These are phyloP conservation scores for Lordiphosa clarofinis DNA, from an alignment of 1,140 invertebrate species.

Conservation along the genomic window DNA sequence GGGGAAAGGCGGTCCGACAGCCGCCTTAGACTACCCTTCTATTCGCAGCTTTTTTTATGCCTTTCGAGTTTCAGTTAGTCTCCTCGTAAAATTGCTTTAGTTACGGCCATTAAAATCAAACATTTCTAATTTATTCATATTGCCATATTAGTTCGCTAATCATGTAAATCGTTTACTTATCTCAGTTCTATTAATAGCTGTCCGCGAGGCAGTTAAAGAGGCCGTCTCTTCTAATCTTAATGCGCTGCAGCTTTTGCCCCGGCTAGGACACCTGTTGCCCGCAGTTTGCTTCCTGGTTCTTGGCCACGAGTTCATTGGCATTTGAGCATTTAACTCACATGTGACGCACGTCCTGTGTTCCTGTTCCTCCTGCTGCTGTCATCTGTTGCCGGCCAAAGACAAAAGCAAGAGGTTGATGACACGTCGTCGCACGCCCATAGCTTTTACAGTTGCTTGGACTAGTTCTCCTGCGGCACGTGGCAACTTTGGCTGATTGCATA, in stretches of 20 bases:
- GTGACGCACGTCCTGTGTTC: constrained; percentile 60
- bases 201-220: background rate
- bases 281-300: constrained; percentile 63
- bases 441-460: constrained; percentile 75
- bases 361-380: constrained; percentile 47
- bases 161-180: constrained; percentile 36
- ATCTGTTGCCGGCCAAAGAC: constrained; percentile 50
- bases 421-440: constrained; percentile 41
- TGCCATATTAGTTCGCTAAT: constrained; percentile 32
- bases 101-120: too few species aligned
- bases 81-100: too few species aligned
- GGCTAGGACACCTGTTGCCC: constrained; percentile 43
- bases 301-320: constrained; percentile 58
- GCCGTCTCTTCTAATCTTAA: background rate
- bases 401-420: constrained; percentile 74
- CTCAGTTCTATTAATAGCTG: constrained; percentile 24
- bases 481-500: constrained; percentile 64
- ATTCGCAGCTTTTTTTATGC: too few species aligned
- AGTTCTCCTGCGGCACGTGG: constrained; percentile 48
- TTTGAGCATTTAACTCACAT: constrained; percentile 58
- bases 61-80: too few species aligned
- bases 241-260: background rate
- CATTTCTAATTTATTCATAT: constrained; percentile 37
- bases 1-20: too few species aligned
- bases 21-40: too few species aligned